These are phyloP conservation scores for Phrynocephalus guinanensis DNA, from an alignment of 2,797 vertebrate species.

Conservation along the genomic window DNA sequence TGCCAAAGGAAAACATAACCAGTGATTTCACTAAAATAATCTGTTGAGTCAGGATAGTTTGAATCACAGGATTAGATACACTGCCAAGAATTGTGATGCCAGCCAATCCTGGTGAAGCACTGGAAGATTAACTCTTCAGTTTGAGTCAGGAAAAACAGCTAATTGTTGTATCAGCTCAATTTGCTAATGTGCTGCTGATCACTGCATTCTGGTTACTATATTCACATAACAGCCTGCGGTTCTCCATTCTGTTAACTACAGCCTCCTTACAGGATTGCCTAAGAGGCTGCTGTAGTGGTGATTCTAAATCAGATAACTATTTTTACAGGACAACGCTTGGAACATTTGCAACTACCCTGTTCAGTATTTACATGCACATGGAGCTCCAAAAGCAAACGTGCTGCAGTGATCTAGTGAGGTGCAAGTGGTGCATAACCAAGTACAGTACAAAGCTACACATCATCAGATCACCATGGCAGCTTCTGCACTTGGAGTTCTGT, in stretches of 20 bases:
- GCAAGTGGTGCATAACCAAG: too few species aligned
- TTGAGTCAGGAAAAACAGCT: not conserved
- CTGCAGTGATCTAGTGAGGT: too few species aligned
- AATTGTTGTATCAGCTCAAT: not conserved
- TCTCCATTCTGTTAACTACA: too few species aligned
- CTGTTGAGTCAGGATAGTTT: slow-evolving; percentile 32
- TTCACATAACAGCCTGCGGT: not conserved
- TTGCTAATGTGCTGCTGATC: not conserved
- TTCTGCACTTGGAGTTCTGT: too few species aligned
- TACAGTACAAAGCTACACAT: too few species aligned
- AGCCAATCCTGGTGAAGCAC: not conserved
- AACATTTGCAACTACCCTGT: too few species aligned
- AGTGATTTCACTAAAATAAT: slow-evolving; percentile 37
- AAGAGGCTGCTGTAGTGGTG: not conserved
- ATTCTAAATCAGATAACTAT: not conserved
- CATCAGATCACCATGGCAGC: too few species aligned
- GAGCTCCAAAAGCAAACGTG: too few species aligned
- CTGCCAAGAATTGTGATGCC: not conserved
- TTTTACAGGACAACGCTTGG: not conserved
- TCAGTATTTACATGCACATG: too few species aligned
- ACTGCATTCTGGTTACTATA: not conserved
- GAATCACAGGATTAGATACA: slow-evolving; percentile 14
- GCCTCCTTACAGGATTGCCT: not conserved
- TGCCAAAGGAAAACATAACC: slow-evolving; percentile 25
- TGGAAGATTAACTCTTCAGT: not conserved